Base-by-base conservation (phyloP, 2,113 vertebrate genomes). In the Tyto alba region DNA sequence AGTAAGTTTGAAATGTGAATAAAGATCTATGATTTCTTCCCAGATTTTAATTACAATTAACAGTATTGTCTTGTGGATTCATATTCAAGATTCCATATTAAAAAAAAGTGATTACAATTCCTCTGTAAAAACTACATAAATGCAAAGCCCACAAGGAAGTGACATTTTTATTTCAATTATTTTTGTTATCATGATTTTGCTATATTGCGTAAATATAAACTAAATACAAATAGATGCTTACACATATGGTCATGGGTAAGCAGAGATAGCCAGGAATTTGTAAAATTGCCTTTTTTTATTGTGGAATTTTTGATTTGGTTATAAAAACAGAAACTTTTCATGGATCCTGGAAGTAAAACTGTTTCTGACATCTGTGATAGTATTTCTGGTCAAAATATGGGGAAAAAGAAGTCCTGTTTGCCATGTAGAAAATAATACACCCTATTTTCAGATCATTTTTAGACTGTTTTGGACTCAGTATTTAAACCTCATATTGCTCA, bases 341-440 rank as follows among this genome's bases (percentile, higher is more conserved):
- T 50, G 7, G 9, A 38, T 55, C 16, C 27, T 71, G 14, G 8
- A 87, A 90, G 4, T 71, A 59, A 88, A 78, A 27, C 10, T 64
- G 1, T n/a, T 94, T 88, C 19, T 50, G 15, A 62, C 19, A 69
- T 60, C 22, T 45, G 25, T 36, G 20, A 13, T 56, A n/a, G 4
- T 11, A 43, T 57, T 82, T 56, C 34, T 27, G 5, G 10, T 82
- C 9, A 82, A 85, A 71, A 92, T 3, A 15, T 4, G 3, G 11
- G 6, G 5, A 1, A 2, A 2, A n/a, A 13, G 20, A 20, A 18
- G 7, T 82, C 2, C 2, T 52, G 1, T 26, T 85, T 83, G 7
- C 6, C 15, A 52, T 48, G 6, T 3, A 57, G 23, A 9, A 93
- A 52, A 52, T 9, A 66, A 11, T 15, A 64, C 47, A 47, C 0